Evolutionary conservation across 2,888 invertebrate genomes (phyloP), one percentile per base, ranked within the genome.

Genomic region (Meganola albula): DNA sequence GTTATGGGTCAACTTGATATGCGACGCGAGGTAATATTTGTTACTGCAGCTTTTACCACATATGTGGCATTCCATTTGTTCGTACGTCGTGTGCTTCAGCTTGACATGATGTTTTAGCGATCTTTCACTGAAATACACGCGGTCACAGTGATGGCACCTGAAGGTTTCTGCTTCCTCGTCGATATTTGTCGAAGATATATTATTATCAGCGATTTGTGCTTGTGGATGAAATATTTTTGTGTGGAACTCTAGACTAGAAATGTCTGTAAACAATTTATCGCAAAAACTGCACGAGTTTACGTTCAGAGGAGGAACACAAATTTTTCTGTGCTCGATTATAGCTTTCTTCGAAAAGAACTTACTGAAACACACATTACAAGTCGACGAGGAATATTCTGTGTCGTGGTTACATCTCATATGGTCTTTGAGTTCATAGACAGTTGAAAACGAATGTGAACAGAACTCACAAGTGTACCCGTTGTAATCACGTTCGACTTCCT

Each of bases 51-150:
- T 49, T 49, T 79, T 78, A 0, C 65, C 67, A 14, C 82, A 82
- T 2, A 57, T 31, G 2, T 60, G 47, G n/a, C 80, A 82, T 8
- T 72, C 61, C 0, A 75, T 62, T 0, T 57, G 63, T 14, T 75
- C 70, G 1, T 76, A 74, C 0, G 68, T 62, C 0, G 72, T 64
- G 10, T 82, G 82, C 49, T 82, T 80, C 1, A 82, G 27, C 20
- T 82, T 82, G 0, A 76, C 54, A 22, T 82, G 82, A 20, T 78
- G 78, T 44, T 75, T 79, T 0, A 82, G 31, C 0, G 82, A 82
- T 6, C 77, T 54, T 1, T 76, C 75, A 24, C 73, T 79, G 32
- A 75, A 72, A 11, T 82, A 82, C 0, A 74, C 52, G 0, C 78
- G 44, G 2, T 71, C 54, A 26, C 80, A 80, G 9, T 70, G 63